Conservation (phyloP, 2,888 invertebrate genomes). For the Anagyrus pseudococci region DNA sequence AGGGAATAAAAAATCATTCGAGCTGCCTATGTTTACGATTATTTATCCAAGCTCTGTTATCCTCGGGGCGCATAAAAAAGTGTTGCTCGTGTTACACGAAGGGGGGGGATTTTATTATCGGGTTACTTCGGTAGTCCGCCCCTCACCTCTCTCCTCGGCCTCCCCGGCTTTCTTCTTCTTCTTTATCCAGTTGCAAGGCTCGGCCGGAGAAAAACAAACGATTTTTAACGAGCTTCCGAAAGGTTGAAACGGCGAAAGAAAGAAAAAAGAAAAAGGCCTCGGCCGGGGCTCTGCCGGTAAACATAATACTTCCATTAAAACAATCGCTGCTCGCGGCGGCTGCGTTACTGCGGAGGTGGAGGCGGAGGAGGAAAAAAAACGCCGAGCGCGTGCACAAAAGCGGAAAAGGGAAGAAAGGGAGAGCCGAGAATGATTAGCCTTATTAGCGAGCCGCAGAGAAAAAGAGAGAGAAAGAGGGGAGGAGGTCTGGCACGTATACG, state of each 20-base stretch:
- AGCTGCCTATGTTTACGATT: too few relatives aligned
- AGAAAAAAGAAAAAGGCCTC: background rate
- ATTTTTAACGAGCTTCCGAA: conserved; percentile 12
- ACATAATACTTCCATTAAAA: conserved; percentile 21
- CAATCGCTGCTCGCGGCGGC: conserved; percentile 1
- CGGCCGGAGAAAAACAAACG: background rate
- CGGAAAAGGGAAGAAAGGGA: background rate
- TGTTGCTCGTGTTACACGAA: too few relatives aligned
- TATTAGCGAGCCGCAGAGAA: conserved; percentile 17
- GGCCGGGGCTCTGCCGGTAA: conserved; percentile 1
- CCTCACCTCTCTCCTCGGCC: too few relatives aligned
- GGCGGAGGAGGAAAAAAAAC: background rate
- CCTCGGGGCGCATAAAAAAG: too few relatives aligned
- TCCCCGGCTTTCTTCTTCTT: too few relatives aligned
- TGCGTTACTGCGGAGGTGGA: background rate
- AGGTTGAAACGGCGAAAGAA: background rate
- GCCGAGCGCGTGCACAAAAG: background rate
- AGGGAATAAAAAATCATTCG: too few relatives aligned
- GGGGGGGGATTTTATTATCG: too few relatives aligned
- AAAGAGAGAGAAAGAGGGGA: too few relatives aligned
- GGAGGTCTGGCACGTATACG: too few relatives aligned
- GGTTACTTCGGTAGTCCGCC: too few relatives aligned
- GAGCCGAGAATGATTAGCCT: conserved; percentile 23
- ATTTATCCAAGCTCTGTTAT: too few relatives aligned
- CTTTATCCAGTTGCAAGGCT: too few relatives aligned